phyloP scores from a whole-genome alignment of 2,113 vertebrate genomes.

The Cacatua alba region DNA sequence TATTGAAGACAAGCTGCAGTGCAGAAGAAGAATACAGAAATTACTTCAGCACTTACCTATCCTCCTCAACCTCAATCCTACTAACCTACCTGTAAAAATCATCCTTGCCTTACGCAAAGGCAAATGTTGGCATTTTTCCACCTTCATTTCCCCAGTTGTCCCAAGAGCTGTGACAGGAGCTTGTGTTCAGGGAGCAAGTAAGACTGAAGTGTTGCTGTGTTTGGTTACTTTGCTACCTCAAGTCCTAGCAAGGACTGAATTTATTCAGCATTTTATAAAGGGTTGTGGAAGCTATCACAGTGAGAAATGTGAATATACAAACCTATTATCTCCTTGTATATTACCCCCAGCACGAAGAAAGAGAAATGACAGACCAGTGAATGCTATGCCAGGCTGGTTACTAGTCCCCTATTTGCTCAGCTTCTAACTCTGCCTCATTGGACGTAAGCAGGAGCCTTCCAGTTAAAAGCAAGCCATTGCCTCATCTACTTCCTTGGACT shows the following conservation, averaged over 20 bases:
- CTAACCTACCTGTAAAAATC: not conserved
- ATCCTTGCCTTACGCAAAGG: not conserved
- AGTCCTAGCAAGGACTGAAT: not conserved
- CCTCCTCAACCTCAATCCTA: not conserved
- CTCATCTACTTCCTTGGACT: slow-evolving; percentile 32
- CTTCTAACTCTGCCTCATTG: not conserved
- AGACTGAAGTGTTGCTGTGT: not conserved
- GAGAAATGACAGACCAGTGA: not conserved
- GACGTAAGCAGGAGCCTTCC: not conserved
- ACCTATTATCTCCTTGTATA: not conserved
- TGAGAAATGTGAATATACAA: not conserved
- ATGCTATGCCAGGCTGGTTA: not conserved
- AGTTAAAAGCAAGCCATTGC: not conserved
- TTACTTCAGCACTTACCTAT: not conserved
- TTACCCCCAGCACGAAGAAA: not conserved
- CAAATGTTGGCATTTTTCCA: not conserved
- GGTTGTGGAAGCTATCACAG: not conserved
- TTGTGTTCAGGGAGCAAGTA: not conserved
- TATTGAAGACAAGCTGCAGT: not conserved
- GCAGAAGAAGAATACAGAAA: not conserved
- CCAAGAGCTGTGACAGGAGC: not conserved
- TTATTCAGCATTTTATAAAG: not conserved
- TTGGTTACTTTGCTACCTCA: not conserved
- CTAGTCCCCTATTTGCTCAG: not conserved
- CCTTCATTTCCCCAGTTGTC: not conserved